phyloP scores from a whole-genome alignment of 1,140 invertebrate species.

The Metaphire vulgaris region DNA sequence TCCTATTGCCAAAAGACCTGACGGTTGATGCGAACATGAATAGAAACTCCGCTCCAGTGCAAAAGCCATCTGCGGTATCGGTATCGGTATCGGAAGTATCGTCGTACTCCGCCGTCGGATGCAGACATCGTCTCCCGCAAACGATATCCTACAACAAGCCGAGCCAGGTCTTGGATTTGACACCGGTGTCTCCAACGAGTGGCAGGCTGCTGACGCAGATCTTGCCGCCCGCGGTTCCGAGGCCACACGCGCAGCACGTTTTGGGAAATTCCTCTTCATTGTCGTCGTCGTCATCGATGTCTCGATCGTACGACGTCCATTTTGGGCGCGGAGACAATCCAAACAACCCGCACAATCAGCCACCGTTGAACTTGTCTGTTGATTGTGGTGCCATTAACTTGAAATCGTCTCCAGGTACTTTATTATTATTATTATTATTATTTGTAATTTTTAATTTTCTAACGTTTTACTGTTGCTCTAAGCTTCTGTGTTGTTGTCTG shows the following conservation, averaged over 20 bases:
- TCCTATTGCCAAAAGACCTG: not conserved
- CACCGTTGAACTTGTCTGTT: not conserved
- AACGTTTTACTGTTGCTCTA: not conserved
- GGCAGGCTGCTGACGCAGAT: not conserved
- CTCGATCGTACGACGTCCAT: too few species aligned
- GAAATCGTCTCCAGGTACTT: not conserved
- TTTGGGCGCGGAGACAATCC: not conserved
- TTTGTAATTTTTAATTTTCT: too few species aligned
- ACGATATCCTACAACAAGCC: not conserved
- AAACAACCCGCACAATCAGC: not conserved
- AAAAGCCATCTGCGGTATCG: not conserved
- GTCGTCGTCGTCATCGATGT: too few species aligned
- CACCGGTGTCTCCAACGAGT: not conserved
- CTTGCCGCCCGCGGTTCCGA: not conserved
- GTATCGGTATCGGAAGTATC: not conserved
- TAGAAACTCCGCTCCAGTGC: not conserved
- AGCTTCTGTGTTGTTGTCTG: too few species aligned
- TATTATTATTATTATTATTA: too few species aligned
- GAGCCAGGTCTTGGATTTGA: not conserved
- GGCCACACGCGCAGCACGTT: too few species aligned
- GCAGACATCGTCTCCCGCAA: not conserved
- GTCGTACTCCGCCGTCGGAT: not conserved
- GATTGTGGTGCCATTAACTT: not conserved
- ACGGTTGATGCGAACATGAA: not conserved
- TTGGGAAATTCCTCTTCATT: too few species aligned